A percentile compares a stretch with the other conserved stretches of the same genome.
Evolutionary conservation across 2,113 vertebrate genomes (phyloP).

Genomic region (Ptychochromis oligacanthus): DNA sequence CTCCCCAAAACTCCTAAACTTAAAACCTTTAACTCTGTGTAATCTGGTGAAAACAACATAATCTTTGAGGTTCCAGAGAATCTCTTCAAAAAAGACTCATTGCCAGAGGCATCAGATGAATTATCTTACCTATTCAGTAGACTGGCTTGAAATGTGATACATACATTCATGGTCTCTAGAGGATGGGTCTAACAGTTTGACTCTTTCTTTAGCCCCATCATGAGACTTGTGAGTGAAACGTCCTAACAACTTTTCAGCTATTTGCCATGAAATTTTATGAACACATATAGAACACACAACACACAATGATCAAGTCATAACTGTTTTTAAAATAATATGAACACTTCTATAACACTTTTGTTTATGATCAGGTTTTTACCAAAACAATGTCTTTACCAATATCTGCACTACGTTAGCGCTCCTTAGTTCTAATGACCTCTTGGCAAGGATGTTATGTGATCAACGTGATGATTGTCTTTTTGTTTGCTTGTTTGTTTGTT

Average conservation of each 20-base stretch:
- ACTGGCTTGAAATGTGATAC: neutral
- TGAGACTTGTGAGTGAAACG: neutral
- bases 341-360: neutral
- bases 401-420: neutral
- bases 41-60: neutral
- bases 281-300: neutral
- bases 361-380: neutral
- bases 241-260: neutral
- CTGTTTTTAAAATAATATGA: neutral
- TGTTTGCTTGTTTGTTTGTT: neutral
- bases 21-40: neutral
- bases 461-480: neutral
- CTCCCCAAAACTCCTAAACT: neutral
- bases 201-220: neutral
- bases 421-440: neutral
- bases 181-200: neutral
- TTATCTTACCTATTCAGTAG: neutral
- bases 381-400: neutral
- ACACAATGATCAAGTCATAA: neutral
- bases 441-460: neutral
- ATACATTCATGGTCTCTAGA: neutral
- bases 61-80: no score
- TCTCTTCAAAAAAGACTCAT: no score
- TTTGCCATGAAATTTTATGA: neutral
- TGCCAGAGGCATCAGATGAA: no score